Conservation (phyloP, 1,140 invertebrate species). For the Lethrus apterus region DNA sequence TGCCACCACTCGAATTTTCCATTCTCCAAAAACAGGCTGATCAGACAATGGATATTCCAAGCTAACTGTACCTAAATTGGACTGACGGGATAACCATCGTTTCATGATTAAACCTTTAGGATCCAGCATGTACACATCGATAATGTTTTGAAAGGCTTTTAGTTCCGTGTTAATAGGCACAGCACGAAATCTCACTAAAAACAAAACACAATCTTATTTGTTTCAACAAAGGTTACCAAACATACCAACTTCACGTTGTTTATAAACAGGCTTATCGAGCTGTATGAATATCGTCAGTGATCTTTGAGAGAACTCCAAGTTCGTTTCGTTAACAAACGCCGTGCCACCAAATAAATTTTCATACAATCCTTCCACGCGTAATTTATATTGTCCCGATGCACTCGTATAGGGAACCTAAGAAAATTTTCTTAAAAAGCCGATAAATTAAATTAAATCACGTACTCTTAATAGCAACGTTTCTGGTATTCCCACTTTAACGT, state of each 20-base stretch:
- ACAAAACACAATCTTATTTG: constrained; percentile 9
- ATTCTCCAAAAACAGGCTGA: constrained; percentile 86
- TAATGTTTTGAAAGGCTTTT: constrained; percentile 76
- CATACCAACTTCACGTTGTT: constrained; percentile 79
- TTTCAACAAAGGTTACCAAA: neutral
- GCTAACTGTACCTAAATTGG: constrained; percentile 85
- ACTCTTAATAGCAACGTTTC: constrained; percentile 76
- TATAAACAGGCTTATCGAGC: constrained; percentile 91
- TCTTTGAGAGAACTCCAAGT: constrained; percentile 71
- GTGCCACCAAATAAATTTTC: constrained; percentile 75
- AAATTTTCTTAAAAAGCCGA: constrained; percentile 12
- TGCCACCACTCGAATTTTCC: constrained; percentile 83
- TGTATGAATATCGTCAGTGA: constrained; percentile 95
- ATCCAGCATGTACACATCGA: constrained; percentile 86
- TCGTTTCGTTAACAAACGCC: constrained; percentile 77
- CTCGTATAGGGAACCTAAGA: constrained; percentile 71
- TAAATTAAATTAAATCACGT: constrained; percentile 24
- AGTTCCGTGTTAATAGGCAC: constrained; percentile 86
- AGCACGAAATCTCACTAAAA: constrained; percentile 72
- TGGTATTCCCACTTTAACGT: constrained; percentile 70
- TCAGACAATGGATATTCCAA: constrained; percentile 83
- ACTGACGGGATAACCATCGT: constrained; percentile 82
- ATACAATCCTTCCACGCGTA: constrained; percentile 83
- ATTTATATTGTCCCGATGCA: constrained; percentile 71
- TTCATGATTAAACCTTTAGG: constrained; percentile 77